A percentile compares a stretch with the other conserved stretches of the same genome.
phyloP scores from a whole-genome alignment of 2,888 invertebrate species.

The Fragum fragum region DNA sequence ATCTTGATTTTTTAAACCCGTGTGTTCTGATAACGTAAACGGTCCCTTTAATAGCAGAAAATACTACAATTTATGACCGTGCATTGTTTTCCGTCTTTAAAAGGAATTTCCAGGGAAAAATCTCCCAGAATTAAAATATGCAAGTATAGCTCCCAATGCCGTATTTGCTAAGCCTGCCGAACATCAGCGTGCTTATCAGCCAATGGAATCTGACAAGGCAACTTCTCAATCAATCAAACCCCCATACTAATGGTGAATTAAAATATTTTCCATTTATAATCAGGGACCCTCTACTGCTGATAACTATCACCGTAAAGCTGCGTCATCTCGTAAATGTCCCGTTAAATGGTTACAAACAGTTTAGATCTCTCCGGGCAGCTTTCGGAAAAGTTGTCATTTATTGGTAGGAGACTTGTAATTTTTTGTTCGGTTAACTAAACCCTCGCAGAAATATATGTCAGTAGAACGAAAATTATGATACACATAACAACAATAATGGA shows the following conservation, averaged over 20 bases:
- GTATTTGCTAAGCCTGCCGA: constrained; percentile 34
- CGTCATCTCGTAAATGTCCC: constrained; percentile 23
- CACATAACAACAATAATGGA: too few relatives aligned
- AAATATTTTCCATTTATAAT: constrained; percentile 46
- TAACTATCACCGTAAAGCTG: constrained; percentile 10
- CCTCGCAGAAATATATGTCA: too few relatives aligned
- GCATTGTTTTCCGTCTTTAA: constrained; percentile 3
- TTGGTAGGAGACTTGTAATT: too few relatives aligned
- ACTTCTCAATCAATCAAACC: constrained; percentile 38
- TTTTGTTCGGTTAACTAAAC: too few relatives aligned
- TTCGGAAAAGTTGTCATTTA: background rate
- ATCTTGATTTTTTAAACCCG: background rate
- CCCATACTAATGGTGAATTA: constrained; percentile 42
- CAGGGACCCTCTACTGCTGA: constrained; percentile 20
- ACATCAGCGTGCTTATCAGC: constrained; percentile 34
- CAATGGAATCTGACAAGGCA: constrained; percentile 36
- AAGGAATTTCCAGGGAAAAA: constrained; percentile 1
- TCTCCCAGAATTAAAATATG: constrained; percentile 12
- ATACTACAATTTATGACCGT: background rate
- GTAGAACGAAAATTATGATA: too few relatives aligned
- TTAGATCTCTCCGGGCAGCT: background rate
- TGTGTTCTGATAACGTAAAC: background rate
- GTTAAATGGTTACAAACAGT: constrained; percentile 10
- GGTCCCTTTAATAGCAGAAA: background rate
- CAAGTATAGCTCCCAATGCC: background rate